Conservation (phyloP, 2,888 invertebrate species). For the Philopedon plagiatum region DNA sequence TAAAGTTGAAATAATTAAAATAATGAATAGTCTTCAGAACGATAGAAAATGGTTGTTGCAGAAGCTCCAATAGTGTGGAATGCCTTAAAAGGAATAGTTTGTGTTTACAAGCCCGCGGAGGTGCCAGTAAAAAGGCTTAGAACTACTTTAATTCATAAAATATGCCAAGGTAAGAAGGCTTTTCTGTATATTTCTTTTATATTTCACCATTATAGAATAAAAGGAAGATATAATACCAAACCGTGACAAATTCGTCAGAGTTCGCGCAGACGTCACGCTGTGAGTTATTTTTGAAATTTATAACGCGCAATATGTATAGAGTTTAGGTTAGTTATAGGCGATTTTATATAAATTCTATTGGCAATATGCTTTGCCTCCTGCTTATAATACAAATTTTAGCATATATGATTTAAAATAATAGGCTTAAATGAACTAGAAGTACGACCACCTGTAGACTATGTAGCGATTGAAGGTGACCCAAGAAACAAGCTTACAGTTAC, state of each 20-base stretch:
- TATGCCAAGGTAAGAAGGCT: conserved; percentile 76
- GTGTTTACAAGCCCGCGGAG: conserved; percentile 84
- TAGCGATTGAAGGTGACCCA: conserved; percentile 77
- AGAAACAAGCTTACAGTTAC: conserved; percentile 73
- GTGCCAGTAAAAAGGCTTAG: conserved; percentile 72
- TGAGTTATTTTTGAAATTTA: no score
- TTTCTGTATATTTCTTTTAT: no score
- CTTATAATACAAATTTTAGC: no score
- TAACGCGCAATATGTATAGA: no score
- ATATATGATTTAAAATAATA: no score
- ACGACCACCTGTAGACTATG: conserved; percentile 73
- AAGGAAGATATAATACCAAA: no score
- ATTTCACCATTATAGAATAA: no score
- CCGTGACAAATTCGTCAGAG: no score
- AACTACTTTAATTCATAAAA: conserved; percentile 74
- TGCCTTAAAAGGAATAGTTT: conserved; percentile 81
- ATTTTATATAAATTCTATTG: no score
- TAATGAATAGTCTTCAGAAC: background rate
- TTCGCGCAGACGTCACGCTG: no score
- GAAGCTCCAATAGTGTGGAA: conserved; percentile 76
- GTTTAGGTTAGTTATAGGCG: no score
- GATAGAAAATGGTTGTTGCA: conserved; percentile 53
- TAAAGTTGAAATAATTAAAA: background rate
- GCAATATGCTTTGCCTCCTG: no score
- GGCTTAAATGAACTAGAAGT: conserved; percentile 81